These are phyloP conservation scores for Nannobrachium achirus DNA, from an alignment of 2,113 vertebrate genomes.

Conservation along the genomic window DNA sequence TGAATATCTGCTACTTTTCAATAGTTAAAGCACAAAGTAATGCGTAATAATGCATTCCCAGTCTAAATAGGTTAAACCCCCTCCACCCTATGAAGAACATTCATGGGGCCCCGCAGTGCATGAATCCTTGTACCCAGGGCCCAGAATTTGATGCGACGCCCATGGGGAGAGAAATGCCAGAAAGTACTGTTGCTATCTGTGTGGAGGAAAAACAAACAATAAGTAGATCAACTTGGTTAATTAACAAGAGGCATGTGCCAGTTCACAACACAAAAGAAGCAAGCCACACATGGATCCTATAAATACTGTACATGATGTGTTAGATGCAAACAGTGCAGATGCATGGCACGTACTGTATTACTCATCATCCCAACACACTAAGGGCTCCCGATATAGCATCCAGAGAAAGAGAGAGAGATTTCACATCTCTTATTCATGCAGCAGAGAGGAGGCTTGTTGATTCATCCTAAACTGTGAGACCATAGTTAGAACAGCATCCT, in stretches of 20 bases:
- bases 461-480: slow-evolving; percentile 22
- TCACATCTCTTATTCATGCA: slow-evolving; percentile 58
- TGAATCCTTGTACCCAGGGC: no score
- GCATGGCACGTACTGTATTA: slow-evolving; percentile 10
- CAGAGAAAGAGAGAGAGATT: slow-evolving; percentile 22
- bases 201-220: neutral
- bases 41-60: no score
- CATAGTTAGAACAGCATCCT: slow-evolving; percentile 6
- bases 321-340: neutral
- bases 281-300: slow-evolving; percentile 2
- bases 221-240: neutral
- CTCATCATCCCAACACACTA: slow-evolving; percentile 5
- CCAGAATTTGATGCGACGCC: no score
- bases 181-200: no score
- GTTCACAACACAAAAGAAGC: slow-evolving; percentile 1
- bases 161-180: slow-evolving; percentile 1
- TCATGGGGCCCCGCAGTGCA: no score
- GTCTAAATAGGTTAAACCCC: no score
- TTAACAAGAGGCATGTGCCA: slow-evolving; percentile 2
- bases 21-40: no score
- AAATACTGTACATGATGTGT: slow-evolving; percentile 12
- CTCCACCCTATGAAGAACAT: no score
- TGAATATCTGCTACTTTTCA: no score
- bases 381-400: slow-evolving; percentile 26
- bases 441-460: slow-evolving; percentile 38